Evolutionary conservation across 2,888 invertebrate species (phyloP).

Genomic region (Flabesymbios commensalis): DNA sequence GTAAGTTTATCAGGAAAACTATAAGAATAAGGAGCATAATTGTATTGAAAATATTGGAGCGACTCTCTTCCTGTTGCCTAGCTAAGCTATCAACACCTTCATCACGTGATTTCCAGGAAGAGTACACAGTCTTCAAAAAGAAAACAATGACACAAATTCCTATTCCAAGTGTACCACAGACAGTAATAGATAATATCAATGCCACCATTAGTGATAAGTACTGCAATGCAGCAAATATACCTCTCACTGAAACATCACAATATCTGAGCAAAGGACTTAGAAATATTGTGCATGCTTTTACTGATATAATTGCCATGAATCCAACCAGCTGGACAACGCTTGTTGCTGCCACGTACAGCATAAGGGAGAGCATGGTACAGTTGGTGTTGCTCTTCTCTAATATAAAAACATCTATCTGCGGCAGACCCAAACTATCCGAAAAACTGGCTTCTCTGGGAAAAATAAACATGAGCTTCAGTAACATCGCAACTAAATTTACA

Average conservation of each 20-base stretch:
- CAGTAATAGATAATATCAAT: neutral
- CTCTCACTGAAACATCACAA: neutral
- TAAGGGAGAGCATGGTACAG: conserved; percentile 29
- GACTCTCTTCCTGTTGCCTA: conserved; percentile 9
- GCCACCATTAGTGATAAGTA: conserved; percentile 14
- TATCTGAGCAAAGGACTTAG: conserved; percentile 1
- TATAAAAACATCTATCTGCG: conserved; percentile 22
- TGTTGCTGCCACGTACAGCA: conserved; percentile 32
- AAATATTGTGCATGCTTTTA: conserved; percentile 1
- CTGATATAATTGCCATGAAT: conserved; percentile 6
- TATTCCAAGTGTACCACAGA: conserved; percentile 27
- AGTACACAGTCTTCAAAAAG: conserved; percentile 20
- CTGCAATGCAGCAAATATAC: conserved; percentile 6
- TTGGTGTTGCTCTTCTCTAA: conserved; percentile 20
- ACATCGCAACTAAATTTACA: conserved; percentile 26
- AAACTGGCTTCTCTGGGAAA: too few species aligned
- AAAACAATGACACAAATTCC: conserved; percentile 17
- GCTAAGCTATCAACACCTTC: neutral
- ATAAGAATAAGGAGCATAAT: conserved; percentile 23
- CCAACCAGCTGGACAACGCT: conserved; percentile 21
- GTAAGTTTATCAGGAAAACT: conserved; percentile 16
- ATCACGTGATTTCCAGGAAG: neutral
- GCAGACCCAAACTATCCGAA: conserved; percentile 29
- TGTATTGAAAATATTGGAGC: conserved; percentile 27
- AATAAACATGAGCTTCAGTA: conserved; percentile 29